These are phyloP conservation scores for Darwinula stevensoni DNA, from an alignment of 2,888 invertebrate species.

Conservation along the genomic window DNA sequence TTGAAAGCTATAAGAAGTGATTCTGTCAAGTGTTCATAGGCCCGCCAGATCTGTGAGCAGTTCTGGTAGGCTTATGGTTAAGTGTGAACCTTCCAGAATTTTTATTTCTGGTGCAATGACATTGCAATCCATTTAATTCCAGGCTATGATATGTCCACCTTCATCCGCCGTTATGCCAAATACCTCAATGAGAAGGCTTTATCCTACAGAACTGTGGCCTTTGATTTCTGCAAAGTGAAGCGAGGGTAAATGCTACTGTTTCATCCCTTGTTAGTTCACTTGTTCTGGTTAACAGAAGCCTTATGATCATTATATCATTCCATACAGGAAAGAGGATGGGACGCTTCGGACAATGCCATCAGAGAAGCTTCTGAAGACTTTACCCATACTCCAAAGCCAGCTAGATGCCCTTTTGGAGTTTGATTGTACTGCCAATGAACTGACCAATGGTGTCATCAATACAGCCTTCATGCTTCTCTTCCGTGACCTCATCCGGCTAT, in stretches of 20 bases:
- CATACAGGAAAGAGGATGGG: conserved; percentile 70
- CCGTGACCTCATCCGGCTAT: conserved; percentile 90
- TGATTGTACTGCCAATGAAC: conserved; percentile 82
- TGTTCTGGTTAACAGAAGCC: background rate
- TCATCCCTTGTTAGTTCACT: background rate
- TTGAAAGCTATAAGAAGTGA: too few relatives aligned
- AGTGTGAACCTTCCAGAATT: too few relatives aligned
- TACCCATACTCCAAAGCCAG: conserved; percentile 82
- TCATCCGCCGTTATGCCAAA: conserved; percentile 91
- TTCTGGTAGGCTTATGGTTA: too few relatives aligned
- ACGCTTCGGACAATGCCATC: conserved; percentile 86
- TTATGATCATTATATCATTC: background rate
- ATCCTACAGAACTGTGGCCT: conserved; percentile 92
- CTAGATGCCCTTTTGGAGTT: conserved; percentile 85
- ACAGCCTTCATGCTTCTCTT: conserved; percentile 97
- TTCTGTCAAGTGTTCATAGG: too few relatives aligned
- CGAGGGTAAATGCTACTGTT: conserved; percentile 39
- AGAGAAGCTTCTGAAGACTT: conserved; percentile 81
- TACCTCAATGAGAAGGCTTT: conserved; percentile 97
- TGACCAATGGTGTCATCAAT: conserved; percentile 94
- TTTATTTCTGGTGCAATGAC: too few relatives aligned
- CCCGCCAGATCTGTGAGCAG: too few relatives aligned
- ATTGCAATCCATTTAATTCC: too few relatives aligned
- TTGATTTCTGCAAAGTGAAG: conserved; percentile 99
- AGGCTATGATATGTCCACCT: conserved; percentile 99